A percentile compares a stretch with the other conserved stretches of the same genome.
Evolutionary conservation across 1,140 invertebrate genomes (phyloP).

Genomic region (Drosophila nigromelanica): DNA sequence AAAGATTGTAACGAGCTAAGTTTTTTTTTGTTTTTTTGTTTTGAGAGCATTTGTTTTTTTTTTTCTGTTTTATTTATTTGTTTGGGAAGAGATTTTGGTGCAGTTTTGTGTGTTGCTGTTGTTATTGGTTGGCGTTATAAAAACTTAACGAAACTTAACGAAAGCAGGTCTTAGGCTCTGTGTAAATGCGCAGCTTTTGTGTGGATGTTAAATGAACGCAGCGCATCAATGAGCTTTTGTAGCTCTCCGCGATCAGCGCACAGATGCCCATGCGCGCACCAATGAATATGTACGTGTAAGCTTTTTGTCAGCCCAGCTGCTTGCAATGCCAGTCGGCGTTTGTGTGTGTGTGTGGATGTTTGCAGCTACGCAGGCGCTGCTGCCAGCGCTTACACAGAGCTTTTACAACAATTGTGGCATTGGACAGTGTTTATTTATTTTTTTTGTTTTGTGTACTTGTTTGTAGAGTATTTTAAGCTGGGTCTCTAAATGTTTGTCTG

Average conservation of each 20-base stretch:
- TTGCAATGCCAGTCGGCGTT: neutral
- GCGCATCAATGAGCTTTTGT: neutral
- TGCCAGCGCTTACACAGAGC: constrained; percentile 18
- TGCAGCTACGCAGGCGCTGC: neutral
- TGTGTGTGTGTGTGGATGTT: neutral
- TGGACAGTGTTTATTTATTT: constrained; percentile 48
- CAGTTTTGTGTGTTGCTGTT: constrained; percentile 27
- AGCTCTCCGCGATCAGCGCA: neutral
- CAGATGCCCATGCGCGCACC: neutral
- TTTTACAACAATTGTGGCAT: constrained; percentile 59
- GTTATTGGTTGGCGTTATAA: constrained; percentile 26
- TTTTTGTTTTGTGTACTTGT: constrained; percentile 1
- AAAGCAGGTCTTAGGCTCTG: constrained; percentile 42
- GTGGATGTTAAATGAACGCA: neutral
- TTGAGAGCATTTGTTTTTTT: constrained; percentile 20
- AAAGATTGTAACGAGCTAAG: constrained; percentile 20
- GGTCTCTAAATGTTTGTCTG: constrained; percentile 24
- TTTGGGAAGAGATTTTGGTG: constrained; percentile 6
- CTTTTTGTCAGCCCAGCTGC: neutral
- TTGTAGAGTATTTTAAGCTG: constrained; percentile 10
- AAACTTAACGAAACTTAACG: constrained; percentile 66
- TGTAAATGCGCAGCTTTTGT: constrained; percentile 1
- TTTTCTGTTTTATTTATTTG: constrained; percentile 23
- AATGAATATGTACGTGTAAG: neutral
- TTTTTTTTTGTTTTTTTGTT: constrained; percentile 15